These are phyloP conservation scores for Adelognathus sp. DNA, from an alignment of 2,888 invertebrate species.

Conservation along the genomic window DNA sequence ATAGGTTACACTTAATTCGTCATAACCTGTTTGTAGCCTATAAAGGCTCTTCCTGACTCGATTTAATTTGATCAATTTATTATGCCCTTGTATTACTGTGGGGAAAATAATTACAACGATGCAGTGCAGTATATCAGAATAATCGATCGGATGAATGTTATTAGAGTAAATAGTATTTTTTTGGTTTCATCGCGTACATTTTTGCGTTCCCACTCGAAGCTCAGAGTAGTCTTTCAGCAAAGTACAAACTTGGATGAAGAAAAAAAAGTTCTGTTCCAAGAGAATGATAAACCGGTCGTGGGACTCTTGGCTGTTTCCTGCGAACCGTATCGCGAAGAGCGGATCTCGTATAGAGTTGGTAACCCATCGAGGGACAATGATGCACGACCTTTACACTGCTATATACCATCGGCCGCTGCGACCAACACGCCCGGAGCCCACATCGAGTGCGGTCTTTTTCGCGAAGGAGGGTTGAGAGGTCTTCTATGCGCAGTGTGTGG, in stretches of 20 bases:
- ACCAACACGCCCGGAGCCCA: conserved; percentile 16
- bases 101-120: too few relatives aligned
- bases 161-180: too few relatives aligned
- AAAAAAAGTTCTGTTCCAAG: conserved; percentile 25
- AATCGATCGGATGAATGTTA: conserved; percentile 17
- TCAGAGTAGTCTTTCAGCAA: conserved; percentile 13
- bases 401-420: conserved; percentile 6
- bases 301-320: conserved; percentile 18
- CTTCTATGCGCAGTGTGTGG: conserved; percentile 1
- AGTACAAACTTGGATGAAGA: background rate
- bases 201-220: background rate
- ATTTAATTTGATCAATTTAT: too few relatives aligned
- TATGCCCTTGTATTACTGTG: too few relatives aligned
- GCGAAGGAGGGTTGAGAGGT: conserved; percentile 37
- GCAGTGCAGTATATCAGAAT: too few relatives aligned
- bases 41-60: too few relatives aligned
- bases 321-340: conserved; percentile 19
- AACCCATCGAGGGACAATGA: conserved; percentile 51
- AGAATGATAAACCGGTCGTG: conserved; percentile 43
- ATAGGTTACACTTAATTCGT: too few relatives aligned
- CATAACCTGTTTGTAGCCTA: too few relatives aligned
- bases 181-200: conserved; percentile 3
- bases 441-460: conserved; percentile 23
- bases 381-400: conserved; percentile 52
- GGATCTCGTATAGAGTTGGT: conserved; percentile 1